Percentiles rank a stretch among this genome's conserved stretches.
These are phyloP conservation scores for Spondyliosoma cantharus DNA, from an alignment of 2,797 vertebrate genomes.

Conservation along the genomic window DNA sequence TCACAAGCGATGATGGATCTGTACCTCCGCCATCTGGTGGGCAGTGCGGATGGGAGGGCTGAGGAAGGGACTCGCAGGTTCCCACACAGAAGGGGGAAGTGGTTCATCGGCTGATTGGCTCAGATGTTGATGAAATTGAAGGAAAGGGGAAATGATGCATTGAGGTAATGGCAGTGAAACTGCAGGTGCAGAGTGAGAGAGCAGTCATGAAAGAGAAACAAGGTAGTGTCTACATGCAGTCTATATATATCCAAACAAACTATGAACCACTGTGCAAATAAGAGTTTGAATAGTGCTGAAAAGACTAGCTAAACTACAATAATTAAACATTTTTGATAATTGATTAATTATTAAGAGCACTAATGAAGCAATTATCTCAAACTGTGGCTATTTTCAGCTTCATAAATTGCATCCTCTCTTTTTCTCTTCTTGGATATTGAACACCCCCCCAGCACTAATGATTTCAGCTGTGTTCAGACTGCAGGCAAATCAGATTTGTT, in stretches of 20 bases:
- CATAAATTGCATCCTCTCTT: background rate
- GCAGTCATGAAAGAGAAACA: conserved; percentile 11
- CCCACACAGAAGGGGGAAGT: conserved; percentile 10
- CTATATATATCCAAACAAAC: background rate
- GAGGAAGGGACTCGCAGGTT: conserved; percentile 21
- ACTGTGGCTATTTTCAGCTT: background rate
- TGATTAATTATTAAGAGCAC: background rate
- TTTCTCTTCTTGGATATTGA: no score
- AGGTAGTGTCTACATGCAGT: background rate
- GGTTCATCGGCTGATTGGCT: conserved; percentile 21
- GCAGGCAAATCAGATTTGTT: no score
- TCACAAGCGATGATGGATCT: conserved; percentile 67
- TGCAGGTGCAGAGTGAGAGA: conserved; percentile 17
- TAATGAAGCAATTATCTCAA: background rate
- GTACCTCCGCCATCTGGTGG: conserved; percentile 69
- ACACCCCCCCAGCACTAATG: no score
- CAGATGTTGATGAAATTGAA: conserved; percentile 28
- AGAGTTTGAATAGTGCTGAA: background rate
- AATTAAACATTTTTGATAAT: conserved; percentile 1
- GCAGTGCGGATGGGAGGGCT: conserved; percentile 13
- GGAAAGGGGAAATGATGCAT: conserved; percentile 18
- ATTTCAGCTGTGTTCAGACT: no score
- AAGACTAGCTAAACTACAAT: background rate
- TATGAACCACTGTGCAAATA: background rate
- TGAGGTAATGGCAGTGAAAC: background rate